Percentiles rank a stretch among this genome's conserved stretches.
phyloP scores from a whole-genome alignment of 2,113 vertebrate genomes.

The Nestor notabilis region DNA sequence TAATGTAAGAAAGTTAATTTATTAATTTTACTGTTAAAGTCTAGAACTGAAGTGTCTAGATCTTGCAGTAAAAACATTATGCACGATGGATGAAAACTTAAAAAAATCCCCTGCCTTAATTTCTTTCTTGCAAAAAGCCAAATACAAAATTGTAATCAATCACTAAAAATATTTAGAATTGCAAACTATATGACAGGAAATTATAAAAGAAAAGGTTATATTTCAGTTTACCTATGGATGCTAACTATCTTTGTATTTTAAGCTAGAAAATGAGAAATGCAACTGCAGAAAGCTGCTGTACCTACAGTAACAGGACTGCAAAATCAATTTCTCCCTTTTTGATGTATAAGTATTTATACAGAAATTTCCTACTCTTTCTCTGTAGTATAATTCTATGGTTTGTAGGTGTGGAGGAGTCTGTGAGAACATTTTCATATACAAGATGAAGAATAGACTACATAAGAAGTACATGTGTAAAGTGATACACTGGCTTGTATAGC shows the following conservation, averaged over 20 bases:
- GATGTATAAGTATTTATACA: not conserved
- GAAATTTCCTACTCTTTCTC: not conserved
- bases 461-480: not conserved
- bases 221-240: not conserved
- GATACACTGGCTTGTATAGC: not conserved
- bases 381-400: not conserved
- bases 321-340: constrained; percentile 5
- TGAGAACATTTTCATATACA: not conserved
- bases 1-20: not conserved
- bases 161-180: not conserved
- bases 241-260: not conserved
- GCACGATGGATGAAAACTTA: not conserved
- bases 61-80: not conserved
- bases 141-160: not conserved
- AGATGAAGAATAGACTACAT: not conserved
- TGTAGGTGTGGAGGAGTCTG: not conserved
- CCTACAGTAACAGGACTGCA: not conserved
- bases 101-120: not conserved
- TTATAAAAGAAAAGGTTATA: not conserved
- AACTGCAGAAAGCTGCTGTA: not conserved
- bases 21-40: not conserved
- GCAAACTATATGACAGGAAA: not conserved
- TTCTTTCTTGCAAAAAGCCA: not conserved
- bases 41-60: not conserved
- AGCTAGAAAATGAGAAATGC: not conserved